phyloP scores from a whole-genome alignment of 2,113 vertebrate genomes.

The Callionymus lyra region DNA sequence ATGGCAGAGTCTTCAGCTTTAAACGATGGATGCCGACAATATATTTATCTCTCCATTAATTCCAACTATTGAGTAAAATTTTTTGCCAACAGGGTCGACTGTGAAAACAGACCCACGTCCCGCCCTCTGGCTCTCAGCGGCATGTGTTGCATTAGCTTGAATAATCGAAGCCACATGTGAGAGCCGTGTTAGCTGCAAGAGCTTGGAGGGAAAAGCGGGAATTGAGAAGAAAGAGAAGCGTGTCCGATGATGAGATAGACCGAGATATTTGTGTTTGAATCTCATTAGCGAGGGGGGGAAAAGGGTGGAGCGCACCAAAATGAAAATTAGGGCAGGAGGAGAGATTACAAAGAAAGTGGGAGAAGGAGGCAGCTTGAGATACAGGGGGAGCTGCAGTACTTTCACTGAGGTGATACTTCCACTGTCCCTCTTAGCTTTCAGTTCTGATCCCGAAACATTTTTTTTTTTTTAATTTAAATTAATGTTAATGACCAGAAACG shows the following conservation, averaged over 20 bases:
- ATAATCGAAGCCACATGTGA: constrained; percentile 56
- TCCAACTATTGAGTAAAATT: too few species aligned
- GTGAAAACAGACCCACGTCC: constrained; percentile 28
- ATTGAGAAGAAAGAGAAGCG: constrained; percentile 20
- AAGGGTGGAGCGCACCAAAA: constrained; percentile 14
- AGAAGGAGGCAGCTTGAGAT: constrained; percentile 26
- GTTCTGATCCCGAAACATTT: too few species aligned
- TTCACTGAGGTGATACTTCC: constrained; percentile 23
- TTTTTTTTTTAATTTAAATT: too few species aligned
- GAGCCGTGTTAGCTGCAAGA: constrained; percentile 16
- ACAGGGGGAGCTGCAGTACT: constrained; percentile 58
- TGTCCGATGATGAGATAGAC: constrained; percentile 37
- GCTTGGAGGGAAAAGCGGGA: constrained; percentile 14
- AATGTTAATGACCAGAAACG: too few species aligned
- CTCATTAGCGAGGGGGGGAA: constrained; percentile 29
- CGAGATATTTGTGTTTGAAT: constrained; percentile 30
- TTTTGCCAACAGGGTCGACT: constrained; percentile 16
- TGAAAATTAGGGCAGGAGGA: constrained; percentile 15
- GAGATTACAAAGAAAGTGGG: constrained; percentile 3
- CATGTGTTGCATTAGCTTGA: constrained; percentile 42
- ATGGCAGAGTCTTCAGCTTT: too few species aligned
- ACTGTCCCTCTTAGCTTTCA: constrained; percentile 11
- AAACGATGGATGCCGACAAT: too few species aligned
- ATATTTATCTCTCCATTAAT: too few species aligned
- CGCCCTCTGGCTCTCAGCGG: constrained; percentile 25